Evolutionary conservation across 2,888 invertebrate genomes (phyloP).

Genomic region (Parnassius smintheus): DNA sequence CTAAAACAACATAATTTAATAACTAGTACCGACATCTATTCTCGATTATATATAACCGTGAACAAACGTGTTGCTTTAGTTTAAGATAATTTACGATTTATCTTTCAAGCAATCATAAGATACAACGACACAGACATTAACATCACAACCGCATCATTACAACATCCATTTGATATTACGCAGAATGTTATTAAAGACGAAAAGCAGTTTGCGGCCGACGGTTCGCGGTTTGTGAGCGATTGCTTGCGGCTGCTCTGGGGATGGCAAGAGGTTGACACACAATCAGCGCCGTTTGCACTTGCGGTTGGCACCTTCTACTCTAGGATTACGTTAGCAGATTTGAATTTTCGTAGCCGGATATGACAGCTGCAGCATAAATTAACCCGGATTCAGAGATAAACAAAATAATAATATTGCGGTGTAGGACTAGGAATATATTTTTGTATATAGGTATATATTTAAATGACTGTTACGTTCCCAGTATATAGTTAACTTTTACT

Average conservation of each 20-base stretch:
- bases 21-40: too few relatives aligned
- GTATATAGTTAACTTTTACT: too few relatives aligned
- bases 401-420: too few relatives aligned
- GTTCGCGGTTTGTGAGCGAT: constrained; percentile 29
- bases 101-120: not conserved
- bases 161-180: constrained; percentile 30
- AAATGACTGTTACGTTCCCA: too few relatives aligned
- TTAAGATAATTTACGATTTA: too few relatives aligned
- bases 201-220: constrained; percentile 37
- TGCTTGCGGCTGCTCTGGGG: constrained; percentile 36
- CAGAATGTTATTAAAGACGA: constrained; percentile 28
- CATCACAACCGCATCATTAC: constrained; percentile 20
- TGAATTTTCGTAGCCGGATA: not conserved
- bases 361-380: not conserved
- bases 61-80: too few relatives aligned
- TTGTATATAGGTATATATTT: too few relatives aligned
- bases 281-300: constrained; percentile 30
- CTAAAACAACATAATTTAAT: too few relatives aligned
- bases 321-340: constrained; percentile 10
- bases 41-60: too few relatives aligned
- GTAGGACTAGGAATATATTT: too few relatives aligned
- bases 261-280: constrained; percentile 30
- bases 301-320: constrained; percentile 34
- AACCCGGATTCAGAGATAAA: too few relatives aligned
- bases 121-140: constrained; percentile 13